A percentile compares a stretch with the other conserved stretches of the same genome.
phyloP scores from a whole-genome alignment of 2,888 invertebrate species.

The Rugalucina vietnamica region DNA sequence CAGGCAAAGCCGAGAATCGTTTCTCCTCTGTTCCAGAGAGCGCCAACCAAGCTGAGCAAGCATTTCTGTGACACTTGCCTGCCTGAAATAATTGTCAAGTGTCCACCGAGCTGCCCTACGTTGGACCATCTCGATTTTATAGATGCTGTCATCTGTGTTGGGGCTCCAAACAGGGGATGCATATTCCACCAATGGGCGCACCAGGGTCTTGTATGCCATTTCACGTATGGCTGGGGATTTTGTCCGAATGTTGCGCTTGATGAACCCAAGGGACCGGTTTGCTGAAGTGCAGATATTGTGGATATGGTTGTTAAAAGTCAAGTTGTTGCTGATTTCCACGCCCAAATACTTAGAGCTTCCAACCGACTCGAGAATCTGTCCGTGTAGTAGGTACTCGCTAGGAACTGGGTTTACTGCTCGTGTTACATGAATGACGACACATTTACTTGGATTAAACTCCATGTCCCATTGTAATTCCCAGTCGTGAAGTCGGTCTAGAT shows the following conservation, averaged over 20 bases:
- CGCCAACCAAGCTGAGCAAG: too few relatives aligned
- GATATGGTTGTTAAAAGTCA: background rate
- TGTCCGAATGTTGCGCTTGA: background rate
- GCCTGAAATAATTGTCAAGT: too few relatives aligned
- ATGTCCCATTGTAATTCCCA: background rate
- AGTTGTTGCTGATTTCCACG: background rate
- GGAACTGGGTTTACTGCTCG: background rate
- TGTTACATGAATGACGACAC: background rate
- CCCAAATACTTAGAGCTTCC: conserved; percentile 1
- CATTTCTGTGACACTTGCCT: too few relatives aligned
- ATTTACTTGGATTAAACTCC: background rate
- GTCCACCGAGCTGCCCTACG: too few relatives aligned
- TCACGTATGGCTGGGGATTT: conserved; percentile 8
- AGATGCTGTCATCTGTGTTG: too few relatives aligned
- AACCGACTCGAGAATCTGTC: background rate
- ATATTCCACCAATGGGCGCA: too few relatives aligned
- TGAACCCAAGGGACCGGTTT: background rate
- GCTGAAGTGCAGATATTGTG: background rate
- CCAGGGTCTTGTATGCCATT: too few relatives aligned
- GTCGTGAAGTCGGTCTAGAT: background rate
- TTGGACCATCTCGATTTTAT: too few relatives aligned
- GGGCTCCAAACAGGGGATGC: too few relatives aligned
- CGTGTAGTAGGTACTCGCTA: background rate
- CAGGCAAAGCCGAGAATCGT: too few relatives aligned
- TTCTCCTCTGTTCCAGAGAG: too few relatives aligned